phyloP scores from a whole-genome alignment of 2,888 invertebrate genomes.

The Seladonia tumulorum region DNA sequence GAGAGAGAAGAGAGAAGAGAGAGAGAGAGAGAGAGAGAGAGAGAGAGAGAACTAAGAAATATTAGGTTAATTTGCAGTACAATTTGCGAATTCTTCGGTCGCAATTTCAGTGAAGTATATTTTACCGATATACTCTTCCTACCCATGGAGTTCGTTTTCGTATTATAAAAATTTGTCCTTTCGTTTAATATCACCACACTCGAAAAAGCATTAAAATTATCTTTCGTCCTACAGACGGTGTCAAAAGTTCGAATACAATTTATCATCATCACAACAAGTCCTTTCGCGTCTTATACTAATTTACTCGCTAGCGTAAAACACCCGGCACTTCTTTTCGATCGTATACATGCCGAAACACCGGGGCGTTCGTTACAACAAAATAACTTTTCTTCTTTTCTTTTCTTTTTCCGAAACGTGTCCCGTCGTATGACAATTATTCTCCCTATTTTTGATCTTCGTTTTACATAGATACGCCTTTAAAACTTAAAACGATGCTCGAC shows the following conservation, averaged over 20 bases:
- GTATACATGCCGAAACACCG: conserved; percentile 4
- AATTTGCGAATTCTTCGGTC: conserved; percentile 51
- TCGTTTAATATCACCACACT: conserved; percentile 8
- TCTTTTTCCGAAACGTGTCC: neutral
- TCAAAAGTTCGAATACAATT: conserved; percentile 14
- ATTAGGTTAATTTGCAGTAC: conserved; percentile 44
- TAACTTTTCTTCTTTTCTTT: neutral
- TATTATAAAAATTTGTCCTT: conserved; percentile 22
- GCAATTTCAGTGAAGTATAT: conserved; percentile 56
- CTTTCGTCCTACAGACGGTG: conserved; percentile 14
- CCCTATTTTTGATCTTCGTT: neutral
- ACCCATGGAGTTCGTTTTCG: conserved; percentile 20
- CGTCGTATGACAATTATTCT: neutral
- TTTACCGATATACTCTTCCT: conserved; percentile 10
- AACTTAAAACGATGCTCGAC: neutral
- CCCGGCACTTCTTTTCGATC: conserved; percentile 2
- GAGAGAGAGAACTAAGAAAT: conserved; percentile 26
- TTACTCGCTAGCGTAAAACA: neutral
- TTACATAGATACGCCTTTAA: neutral
- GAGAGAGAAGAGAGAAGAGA: neutral
- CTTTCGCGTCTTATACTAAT: neutral
- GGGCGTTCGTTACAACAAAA: conserved; percentile 10
- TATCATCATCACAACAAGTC: neutral
- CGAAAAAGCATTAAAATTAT: conserved; percentile 2
- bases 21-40: neutral